phyloP scores from a whole-genome alignment of 2,888 invertebrate genomes.

The Helobdella robusta region DNA sequence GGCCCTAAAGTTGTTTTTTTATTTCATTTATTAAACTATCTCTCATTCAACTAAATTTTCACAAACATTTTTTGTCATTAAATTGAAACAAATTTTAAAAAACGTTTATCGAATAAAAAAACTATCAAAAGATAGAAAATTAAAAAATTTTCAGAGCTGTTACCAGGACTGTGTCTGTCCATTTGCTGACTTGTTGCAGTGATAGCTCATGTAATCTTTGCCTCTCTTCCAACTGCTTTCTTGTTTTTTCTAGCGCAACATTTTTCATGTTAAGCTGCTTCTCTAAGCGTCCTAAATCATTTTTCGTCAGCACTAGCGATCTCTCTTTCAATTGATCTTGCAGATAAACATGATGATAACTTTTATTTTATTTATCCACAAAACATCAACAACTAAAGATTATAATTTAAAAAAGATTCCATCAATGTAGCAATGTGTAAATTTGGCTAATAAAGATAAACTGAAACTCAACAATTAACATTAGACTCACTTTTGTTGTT shows the following conservation, averaged over 20 bases:
- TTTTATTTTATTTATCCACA: no score
- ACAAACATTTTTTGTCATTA: neutral
- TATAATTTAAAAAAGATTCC: no score
- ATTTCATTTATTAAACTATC: constrained; percentile 13
- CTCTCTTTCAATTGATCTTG: no score
- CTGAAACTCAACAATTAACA: no score
- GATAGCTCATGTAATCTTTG: constrained; percentile 43
- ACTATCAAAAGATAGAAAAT: neutral
- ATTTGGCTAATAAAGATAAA: no score
- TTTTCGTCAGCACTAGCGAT: constrained; percentile 43
- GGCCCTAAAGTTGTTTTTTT: constrained; percentile 39
- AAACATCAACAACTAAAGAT: no score
- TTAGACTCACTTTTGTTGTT: no score
- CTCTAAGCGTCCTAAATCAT: constrained; percentile 47
- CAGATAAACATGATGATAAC: no score
- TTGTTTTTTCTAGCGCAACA: constrained; percentile 42
- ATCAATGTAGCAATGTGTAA: no score
- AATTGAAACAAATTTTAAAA: neutral
- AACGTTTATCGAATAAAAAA: neutral
- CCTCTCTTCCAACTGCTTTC: constrained; percentile 40
- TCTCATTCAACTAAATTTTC: neutral
- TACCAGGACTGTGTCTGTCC: constrained; percentile 49
- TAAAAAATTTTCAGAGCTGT: constrained; percentile 16
- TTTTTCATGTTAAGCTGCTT: constrained; percentile 43
- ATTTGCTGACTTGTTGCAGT: constrained; percentile 46